Base-by-base conservation (phyloP, 1,140 invertebrate species). In the Ericerus pela region DNA sequence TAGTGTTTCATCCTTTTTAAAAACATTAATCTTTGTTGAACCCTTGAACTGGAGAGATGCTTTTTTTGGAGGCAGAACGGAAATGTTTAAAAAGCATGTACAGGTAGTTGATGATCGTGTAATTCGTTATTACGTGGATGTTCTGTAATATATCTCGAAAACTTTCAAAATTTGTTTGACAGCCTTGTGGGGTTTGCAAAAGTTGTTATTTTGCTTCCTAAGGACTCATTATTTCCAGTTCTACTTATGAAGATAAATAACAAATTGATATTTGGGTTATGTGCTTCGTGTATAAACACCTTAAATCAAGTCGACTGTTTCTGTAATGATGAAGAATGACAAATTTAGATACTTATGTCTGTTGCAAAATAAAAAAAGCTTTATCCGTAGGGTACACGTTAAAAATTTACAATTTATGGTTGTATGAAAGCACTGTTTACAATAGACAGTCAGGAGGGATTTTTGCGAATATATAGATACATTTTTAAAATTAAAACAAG, bases 291-390 rank as follows among this genome's bases (percentile, higher is more conserved):
- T 51, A 61, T 51, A 2, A 56, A 64, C 24, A 55, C 26, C 10
- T 18, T 20, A 37, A 53, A 29, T 18, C 10, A 57, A 30, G 31
- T 26, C 5, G 43, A 47, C 14, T 67, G 61, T 47, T 6, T 6
- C 12, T 68, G 72, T 60, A 58, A 30, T 2, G 58, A 61, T 30
- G 59, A 63, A 11, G 62, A 70, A 41, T 55, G 68, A 28, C 24
- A 55, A 0, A 58, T 73, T 6, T 51, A 0, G 69, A 69, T 38
- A 69, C 66, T 4, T 73, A 66, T 64, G 63, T 66, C 0, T 58
- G 62, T 4, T 61, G 66, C 14, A 69, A 72, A 61, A 14, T 72
- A 3, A 16, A 55, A 26, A 62, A 65, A 53, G 69, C 70, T 0
- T 18, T 66, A 0, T 41, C 62, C 22, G 53, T 56, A 41, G 68